phyloP scores from a whole-genome alignment of 64 coral and sea anemone species.

The Porites lutea region DNA sequence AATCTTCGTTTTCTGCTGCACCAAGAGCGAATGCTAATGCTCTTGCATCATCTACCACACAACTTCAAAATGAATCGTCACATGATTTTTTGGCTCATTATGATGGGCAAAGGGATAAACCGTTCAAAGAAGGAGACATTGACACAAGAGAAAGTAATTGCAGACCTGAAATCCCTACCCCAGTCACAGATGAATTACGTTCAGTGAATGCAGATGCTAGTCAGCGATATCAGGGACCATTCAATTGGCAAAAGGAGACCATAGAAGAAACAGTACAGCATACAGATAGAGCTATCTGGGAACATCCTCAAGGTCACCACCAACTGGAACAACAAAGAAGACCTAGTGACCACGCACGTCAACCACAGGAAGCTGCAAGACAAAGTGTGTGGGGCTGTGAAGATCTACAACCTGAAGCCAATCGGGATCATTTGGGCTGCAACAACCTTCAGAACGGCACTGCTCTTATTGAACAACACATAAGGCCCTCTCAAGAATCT shows the following conservation, averaged over 20 bases:
- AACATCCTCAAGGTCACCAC: constrained; percentile 11
- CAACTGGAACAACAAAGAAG: constrained; percentile 17
- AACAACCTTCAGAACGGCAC: not conserved
- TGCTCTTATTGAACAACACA: not conserved
- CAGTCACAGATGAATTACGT: not conserved
- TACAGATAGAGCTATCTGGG: constrained; percentile 30
- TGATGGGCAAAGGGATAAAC: constrained; percentile 11
- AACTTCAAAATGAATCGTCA: constrained; percentile 13
- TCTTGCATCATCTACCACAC: constrained; percentile 16
- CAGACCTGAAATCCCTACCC: not conserved
- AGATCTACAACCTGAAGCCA: constrained; percentile 1
- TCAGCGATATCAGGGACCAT: constrained; percentile 27
- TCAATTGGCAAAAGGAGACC: constrained; percentile 36
- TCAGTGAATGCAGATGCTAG: not conserved
- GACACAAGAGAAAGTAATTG: not conserved
- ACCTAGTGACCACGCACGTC: not conserved
- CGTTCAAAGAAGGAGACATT: not conserved
- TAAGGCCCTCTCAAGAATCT: not conserved
- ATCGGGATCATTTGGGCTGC: not conserved
- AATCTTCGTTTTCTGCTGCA: not conserved
- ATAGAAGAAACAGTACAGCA: constrained; percentile 19
- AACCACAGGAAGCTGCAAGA: not conserved
- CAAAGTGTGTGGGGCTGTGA: constrained; percentile 12
- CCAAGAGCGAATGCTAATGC: constrained; percentile 40
- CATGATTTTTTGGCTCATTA: constrained; percentile 9